Evolutionary conservation across 2,888 invertebrate species (phyloP).

Genomic region (Stratiomys singularior): DNA sequence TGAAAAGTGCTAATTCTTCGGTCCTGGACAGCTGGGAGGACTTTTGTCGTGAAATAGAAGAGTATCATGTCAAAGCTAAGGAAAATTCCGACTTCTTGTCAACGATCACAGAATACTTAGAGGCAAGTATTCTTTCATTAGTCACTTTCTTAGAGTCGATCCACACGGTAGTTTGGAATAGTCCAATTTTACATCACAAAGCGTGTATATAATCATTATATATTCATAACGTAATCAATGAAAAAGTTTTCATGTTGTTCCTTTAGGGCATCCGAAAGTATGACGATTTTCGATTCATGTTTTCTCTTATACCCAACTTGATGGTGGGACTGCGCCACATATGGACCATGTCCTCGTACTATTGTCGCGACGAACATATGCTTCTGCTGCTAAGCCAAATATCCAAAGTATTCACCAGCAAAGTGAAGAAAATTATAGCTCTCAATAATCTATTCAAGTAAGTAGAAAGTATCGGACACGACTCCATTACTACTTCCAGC

Average conservation of each 20-base stretch:
- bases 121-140: too few relatives aligned
- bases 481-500: background rate
- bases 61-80: slow-evolving; percentile 60
- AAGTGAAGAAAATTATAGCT: slow-evolving; percentile 76
- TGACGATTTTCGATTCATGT: slow-evolving; percentile 76
- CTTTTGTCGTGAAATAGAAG: slow-evolving; percentile 55
- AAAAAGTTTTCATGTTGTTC: background rate
- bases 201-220: background rate
- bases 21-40: slow-evolving; percentile 58
- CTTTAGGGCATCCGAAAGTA: slow-evolving; percentile 76
- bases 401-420: slow-evolving; percentile 82
- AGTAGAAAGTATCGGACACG: slow-evolving; percentile 56
- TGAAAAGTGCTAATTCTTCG: slow-evolving; percentile 52
- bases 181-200: too few relatives aligned
- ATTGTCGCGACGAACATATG: slow-evolving; percentile 87
- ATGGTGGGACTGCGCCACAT: slow-evolving; percentile 89
- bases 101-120: slow-evolving; percentile 64
- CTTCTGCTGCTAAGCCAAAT: slow-evolving; percentile 83
- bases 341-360: slow-evolving; percentile 90
- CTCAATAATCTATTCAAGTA: slow-evolving; percentile 82
- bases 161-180: too few relatives aligned
- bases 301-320: slow-evolving; percentile 78
- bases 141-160: too few relatives aligned
- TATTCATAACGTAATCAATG: background rate
- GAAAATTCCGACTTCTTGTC: slow-evolving; percentile 64